phyloP scores from a whole-genome alignment of 2,888 invertebrate genomes.

The Colletes collaris region DNA sequence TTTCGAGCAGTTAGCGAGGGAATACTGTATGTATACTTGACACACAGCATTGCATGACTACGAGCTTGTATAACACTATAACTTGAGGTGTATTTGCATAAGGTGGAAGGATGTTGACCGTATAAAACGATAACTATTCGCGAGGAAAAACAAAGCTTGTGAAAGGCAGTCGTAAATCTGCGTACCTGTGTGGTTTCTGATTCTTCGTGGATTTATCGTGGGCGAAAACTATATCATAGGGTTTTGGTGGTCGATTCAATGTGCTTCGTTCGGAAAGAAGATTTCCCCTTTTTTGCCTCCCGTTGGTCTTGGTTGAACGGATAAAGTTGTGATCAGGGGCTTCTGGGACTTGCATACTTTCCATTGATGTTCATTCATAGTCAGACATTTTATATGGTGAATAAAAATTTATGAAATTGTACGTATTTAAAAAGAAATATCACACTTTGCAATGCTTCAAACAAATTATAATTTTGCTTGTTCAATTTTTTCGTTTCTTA shows the following conservation, averaged over 20 bases:
- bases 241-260: slow-evolving; percentile 62
- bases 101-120: slow-evolving; percentile 37
- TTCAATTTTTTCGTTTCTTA: no score
- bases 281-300: slow-evolving; percentile 25
- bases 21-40: slow-evolving; percentile 7
- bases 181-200: slow-evolving; percentile 51
- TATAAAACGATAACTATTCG: slow-evolving; percentile 37
- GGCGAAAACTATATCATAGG: slow-evolving; percentile 53
- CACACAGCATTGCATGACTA: slow-evolving; percentile 46
- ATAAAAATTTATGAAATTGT: slow-evolving; percentile 13
- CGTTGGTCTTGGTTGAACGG: slow-evolving; percentile 65
- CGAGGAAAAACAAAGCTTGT: slow-evolving; percentile 78
- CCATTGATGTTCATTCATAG: slow-evolving; percentile 62
- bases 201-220: slow-evolving; percentile 45
- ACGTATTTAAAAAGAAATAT: slow-evolving; percentile 34
- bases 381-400: slow-evolving; percentile 29
- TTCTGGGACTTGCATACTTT: slow-evolving; percentile 74
- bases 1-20: no score
- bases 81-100: slow-evolving; percentile 33
- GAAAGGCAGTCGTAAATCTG: slow-evolving; percentile 57
- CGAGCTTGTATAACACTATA: slow-evolving; percentile 50
- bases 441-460: no score
- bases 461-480: no score
- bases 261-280: slow-evolving; percentile 58
- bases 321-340: slow-evolving; percentile 66